Evolutionary conservation across 2,113 vertebrate genomes (phyloP).

Genomic region (Petromus typicus): DNA sequence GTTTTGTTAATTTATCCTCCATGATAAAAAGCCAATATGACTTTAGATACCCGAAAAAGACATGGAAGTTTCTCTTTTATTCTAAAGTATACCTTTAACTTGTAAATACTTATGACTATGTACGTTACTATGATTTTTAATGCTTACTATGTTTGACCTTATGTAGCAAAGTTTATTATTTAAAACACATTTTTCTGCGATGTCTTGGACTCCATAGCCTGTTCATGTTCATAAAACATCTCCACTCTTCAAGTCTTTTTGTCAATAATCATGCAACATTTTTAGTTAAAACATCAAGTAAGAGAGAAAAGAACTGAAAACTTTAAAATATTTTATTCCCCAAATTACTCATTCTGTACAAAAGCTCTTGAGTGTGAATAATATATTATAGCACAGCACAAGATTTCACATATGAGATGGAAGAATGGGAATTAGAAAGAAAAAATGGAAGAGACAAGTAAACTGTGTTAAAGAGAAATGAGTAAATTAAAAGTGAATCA

Average conservation of each 20-base stretch:
- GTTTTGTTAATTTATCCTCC: not conserved
- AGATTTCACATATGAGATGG: not conserved
- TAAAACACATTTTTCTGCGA: not conserved
- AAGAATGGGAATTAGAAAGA: not conserved
- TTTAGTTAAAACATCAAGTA: conserved; percentile 5
- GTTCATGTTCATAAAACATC: not conserved
- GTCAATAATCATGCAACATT: not conserved
- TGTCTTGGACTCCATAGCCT: not conserved
- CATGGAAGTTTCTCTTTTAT: not conserved
- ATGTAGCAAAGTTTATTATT: not conserved
- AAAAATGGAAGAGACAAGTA: not conserved
- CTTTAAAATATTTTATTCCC: not conserved
- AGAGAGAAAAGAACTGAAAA: conserved; percentile 13
- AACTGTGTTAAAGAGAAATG: not conserved
- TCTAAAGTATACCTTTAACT: not conserved
- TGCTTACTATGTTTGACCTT: not conserved
- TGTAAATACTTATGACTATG: not conserved
- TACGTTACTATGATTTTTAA: not conserved
- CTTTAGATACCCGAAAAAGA: not conserved
- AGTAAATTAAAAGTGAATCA: not conserved
- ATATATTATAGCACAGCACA: not conserved
- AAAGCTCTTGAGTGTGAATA: not conserved
- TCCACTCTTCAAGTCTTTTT: not conserved
- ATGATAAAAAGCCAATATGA: not conserved
- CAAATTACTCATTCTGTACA: not conserved